phyloP scores from a whole-genome alignment of 2,888 invertebrate species.

The Polymixis flavicincta region DNA sequence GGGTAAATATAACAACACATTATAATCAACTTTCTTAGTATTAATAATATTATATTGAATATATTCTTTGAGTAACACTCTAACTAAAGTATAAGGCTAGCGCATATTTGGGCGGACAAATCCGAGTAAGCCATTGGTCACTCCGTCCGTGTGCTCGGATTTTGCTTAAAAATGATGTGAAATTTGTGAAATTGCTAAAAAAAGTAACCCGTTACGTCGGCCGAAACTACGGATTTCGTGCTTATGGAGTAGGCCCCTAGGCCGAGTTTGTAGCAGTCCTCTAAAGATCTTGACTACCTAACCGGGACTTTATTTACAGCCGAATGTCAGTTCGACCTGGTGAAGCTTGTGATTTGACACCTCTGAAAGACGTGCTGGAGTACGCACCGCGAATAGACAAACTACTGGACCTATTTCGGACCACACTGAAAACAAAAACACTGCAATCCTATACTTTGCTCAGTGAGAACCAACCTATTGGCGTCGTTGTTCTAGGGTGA shows the following conservation, averaged over 20 bases:
- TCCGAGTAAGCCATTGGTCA: no score
- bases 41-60: no score
- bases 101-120: background rate
- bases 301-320: conserved; percentile 66
- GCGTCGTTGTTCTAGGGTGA: conserved; percentile 87
- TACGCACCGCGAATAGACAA: conserved; percentile 73
- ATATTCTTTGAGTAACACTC: background rate
- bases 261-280: background rate
- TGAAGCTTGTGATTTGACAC: conserved; percentile 76
- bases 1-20: conserved; percentile 74
- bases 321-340: conserved; percentile 78
- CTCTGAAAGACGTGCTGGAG: conserved; percentile 75
- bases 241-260: no score
- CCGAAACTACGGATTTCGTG: no score
- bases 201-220: no score
- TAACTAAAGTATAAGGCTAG: background rate
- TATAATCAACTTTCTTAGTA: background rate
- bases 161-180: background rate
- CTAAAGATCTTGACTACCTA: background rate
- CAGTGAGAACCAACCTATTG: conserved; percentile 86
- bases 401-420: conserved; percentile 76
- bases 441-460: conserved; percentile 78
- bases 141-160: background rate
- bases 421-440: conserved; percentile 69
- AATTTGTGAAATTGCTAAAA: background rate